Evolutionary conservation across 2,888 invertebrate genomes (phyloP).

Genomic region (Lasius platythorax): DNA sequence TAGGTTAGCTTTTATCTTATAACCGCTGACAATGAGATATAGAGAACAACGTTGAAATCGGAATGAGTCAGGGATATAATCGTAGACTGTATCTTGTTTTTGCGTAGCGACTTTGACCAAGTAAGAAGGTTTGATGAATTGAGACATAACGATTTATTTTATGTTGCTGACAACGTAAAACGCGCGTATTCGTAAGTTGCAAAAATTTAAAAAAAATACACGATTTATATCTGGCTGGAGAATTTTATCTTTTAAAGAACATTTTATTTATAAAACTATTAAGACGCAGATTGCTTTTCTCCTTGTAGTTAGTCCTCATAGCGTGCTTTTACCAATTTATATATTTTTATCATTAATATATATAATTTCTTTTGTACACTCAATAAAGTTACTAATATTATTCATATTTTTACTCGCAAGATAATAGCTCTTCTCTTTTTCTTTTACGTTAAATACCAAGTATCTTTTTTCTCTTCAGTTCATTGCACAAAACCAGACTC

Average conservation of each 20-base stretch:
- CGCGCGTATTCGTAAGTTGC: neutral
- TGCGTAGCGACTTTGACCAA: neutral
- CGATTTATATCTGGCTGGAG: neutral
- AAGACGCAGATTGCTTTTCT: neutral
- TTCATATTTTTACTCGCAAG: neutral
- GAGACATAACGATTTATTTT: neutral
- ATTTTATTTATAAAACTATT: neutral
- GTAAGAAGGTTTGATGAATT: neutral
- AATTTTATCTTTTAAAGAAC: neutral
- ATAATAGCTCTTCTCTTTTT: neutral
- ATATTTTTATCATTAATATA: too few relatives aligned
- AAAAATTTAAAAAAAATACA: neutral
- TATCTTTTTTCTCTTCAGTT: neutral
- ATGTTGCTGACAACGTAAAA: neutral
- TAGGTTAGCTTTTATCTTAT: neutral
- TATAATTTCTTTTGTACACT: too few relatives aligned
- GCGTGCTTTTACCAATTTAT: too few relatives aligned
- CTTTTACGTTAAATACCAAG: constrained; percentile 17
- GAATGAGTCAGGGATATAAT: neutral
- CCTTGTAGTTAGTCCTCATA: neutral
- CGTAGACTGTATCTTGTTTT: neutral
- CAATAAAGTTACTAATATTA: too few relatives aligned
- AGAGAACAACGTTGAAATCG: neutral
- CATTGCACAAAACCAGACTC: constrained; percentile 32
- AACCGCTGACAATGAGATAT: neutral